Percentiles rank a stretch among this genome's conserved stretches.
phyloP scores from a whole-genome alignment of 1,140 invertebrate species.

The Scaptodrosophila lebanonensis region DNA sequence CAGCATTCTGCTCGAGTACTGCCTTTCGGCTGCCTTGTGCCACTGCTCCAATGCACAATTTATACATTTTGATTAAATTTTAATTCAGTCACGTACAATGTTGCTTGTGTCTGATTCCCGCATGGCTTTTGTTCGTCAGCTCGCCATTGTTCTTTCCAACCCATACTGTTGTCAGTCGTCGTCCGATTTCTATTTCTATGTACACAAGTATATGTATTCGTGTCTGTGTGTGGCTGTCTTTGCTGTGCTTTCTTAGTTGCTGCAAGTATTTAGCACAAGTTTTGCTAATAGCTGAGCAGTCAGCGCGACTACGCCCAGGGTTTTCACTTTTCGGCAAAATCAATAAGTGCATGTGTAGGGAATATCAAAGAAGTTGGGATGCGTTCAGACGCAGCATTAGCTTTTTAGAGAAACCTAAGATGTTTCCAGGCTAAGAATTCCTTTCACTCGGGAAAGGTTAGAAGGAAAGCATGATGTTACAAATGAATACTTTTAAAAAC shows the following conservation, averaged over 20 bases:
- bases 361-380: no score
- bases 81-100: constrained; percentile 71
- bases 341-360: constrained; percentile 22
- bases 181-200: no score
- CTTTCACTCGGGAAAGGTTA: no score
- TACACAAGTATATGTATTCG: no score
- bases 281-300: constrained; percentile 48
- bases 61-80: constrained; percentile 75
- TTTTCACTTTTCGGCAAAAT: constrained; percentile 21
- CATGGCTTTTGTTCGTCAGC: constrained; percentile 36
- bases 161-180: not conserved
- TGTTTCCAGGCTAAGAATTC: no score
- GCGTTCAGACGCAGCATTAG: no score
- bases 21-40: constrained; percentile 3
- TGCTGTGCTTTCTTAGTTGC: not conserved
- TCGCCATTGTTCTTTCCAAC: constrained; percentile 39
- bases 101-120: constrained; percentile 25
- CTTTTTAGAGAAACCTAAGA: no score
- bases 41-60: constrained; percentile 27
- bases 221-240: not conserved
- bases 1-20: no score
- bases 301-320: constrained; percentile 10
- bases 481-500: no score
- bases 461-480: no score
- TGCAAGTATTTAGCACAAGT: constrained; percentile 63